Conservation (phyloP, 2,113 vertebrate genomes). For the Crotalus horridus region DNA sequence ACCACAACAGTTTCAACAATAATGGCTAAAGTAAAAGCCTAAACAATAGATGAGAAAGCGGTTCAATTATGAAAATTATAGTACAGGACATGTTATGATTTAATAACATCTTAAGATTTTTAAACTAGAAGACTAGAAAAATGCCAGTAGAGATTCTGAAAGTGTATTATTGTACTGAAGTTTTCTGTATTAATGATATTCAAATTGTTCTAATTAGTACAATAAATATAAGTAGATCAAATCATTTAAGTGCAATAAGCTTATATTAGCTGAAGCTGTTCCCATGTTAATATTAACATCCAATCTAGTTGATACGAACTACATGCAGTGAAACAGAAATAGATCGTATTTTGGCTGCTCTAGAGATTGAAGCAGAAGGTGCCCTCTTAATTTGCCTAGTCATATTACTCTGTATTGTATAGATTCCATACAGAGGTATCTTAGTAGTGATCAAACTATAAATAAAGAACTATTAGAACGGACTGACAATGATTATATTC, state of each 20-base stretch:
- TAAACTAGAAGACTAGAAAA: background rate
- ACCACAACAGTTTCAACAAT: slow-evolving; percentile 60
- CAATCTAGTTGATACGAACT: background rate
- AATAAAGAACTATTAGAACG: background rate
- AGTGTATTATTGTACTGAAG: background rate
- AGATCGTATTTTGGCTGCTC: background rate
- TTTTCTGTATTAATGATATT: background rate
- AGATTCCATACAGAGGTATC: background rate
- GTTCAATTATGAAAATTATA: background rate
- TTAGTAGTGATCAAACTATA: background rate
- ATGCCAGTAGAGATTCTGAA: background rate
- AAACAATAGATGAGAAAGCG: background rate
- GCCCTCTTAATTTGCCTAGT: no score
- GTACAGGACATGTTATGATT: background rate
- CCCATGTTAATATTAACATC: background rate
- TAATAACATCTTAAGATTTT: background rate
- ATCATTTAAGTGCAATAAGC: background rate
- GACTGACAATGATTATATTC: background rate
- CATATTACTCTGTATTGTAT: background rate
- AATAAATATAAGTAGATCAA: background rate
- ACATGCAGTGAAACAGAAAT: background rate
- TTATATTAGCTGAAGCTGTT: background rate
- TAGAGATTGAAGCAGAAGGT: background rate
- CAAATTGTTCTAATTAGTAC: background rate
- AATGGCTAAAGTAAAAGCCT: slow-evolving; percentile 28